Percentiles rank a stretch among this genome's conserved stretches.
Evolutionary conservation across 2,113 vertebrate species (phyloP).

Genomic region (Plecotus auritus): DNA sequence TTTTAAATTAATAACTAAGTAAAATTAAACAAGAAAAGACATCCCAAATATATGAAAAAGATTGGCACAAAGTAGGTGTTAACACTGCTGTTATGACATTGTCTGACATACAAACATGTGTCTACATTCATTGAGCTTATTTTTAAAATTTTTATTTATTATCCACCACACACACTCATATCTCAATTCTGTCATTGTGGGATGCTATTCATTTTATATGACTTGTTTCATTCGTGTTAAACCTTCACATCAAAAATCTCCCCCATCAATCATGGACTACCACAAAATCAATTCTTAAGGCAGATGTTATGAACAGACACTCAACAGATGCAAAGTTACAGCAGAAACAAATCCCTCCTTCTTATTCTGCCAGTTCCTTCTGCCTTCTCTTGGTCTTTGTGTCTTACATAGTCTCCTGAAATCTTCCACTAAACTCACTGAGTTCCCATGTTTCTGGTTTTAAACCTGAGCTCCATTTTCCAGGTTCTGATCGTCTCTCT

Average conservation of each 20-base stretch:
- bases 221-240: background rate
- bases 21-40: background rate
- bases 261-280: background rate
- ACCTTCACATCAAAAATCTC: background rate
- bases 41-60: background rate
- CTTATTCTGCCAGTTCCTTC: background rate
- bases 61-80: background rate
- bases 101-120: background rate
- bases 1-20: background rate
- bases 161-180: background rate
- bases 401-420: background rate
- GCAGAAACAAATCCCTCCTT: background rate
- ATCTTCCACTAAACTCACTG: background rate
- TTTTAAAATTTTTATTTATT: background rate
- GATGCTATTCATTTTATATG: background rate
- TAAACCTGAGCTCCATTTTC: background rate
- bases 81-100: background rate
- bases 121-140: background rate
- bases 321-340: background rate
- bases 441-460: background rate
- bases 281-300: slow-evolving; percentile 2
- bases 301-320: background rate
- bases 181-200: background rate
- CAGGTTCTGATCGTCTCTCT: background rate
- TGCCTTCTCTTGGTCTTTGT: background rate